Percentiles rank a stretch among this genome's conserved stretches.
phyloP scores from a whole-genome alignment of 37 sponge, comb jelly and placozoan genomes.

The Aphrocallistes beatrix region DNA sequence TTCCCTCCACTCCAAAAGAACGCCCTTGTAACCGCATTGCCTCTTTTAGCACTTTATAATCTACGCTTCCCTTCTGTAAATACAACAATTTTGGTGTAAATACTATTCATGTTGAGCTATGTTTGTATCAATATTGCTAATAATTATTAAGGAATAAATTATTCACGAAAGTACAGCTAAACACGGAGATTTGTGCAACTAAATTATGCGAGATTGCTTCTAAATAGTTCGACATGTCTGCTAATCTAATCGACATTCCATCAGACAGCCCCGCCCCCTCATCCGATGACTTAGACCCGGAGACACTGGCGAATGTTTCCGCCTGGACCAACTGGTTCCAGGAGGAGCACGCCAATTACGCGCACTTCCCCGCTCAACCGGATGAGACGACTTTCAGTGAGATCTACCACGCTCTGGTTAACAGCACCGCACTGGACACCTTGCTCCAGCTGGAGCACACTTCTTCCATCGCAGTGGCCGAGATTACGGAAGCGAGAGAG shows the following conservation, averaged over 20 bases:
- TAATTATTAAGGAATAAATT: too few species aligned
- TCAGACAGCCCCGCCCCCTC: background rate
- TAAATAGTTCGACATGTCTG: too few species aligned
- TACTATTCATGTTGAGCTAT: background rate
- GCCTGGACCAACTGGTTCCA: background rate
- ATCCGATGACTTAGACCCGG: background rate
- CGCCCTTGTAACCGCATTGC: background rate
- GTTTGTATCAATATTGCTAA: slow-evolving; percentile 18
- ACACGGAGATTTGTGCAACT: too few species aligned
- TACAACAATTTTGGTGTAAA: slow-evolving; percentile 18
- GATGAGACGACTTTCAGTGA: slow-evolving; percentile 44
- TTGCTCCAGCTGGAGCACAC: slow-evolving; percentile 81
- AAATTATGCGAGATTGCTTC: too few species aligned
- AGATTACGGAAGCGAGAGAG: slow-evolving; percentile 28
- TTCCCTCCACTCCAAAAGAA: background rate
- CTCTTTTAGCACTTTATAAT: slow-evolving; percentile 11
- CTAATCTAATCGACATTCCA: background rate
- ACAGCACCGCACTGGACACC: slow-evolving; percentile 61
- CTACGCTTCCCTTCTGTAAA: background rate
- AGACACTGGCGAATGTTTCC: background rate
- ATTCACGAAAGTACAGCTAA: too few species aligned
- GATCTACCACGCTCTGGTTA: slow-evolving; percentile 69
- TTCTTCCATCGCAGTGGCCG: slow-evolving; percentile 48
- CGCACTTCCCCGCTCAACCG: background rate
- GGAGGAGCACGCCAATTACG: slow-evolving; percentile 17